Evolutionary conservation across 2,888 invertebrate species (phyloP).

Genomic region (Octonoba sinensis): DNA sequence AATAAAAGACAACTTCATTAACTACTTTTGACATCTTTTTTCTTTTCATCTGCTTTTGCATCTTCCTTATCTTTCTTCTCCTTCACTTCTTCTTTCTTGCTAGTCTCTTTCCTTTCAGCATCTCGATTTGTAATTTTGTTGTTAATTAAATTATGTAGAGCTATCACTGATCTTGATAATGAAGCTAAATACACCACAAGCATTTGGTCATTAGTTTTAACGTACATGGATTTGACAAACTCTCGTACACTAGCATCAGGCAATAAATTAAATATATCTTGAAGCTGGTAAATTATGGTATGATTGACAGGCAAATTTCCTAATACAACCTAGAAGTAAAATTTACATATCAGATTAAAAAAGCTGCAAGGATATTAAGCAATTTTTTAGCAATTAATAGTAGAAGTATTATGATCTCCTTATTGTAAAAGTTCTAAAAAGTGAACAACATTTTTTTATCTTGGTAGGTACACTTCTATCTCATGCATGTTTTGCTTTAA

Average conservation of each 20-base stretch:
- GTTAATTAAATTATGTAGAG: constrained; percentile 98
- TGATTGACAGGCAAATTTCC: constrained; percentile 96
- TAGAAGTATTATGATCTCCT: background rate
- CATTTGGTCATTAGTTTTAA: constrained; percentile 99
- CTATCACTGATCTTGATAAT: constrained; percentile 92
- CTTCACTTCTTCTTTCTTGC: constrained; percentile 67
- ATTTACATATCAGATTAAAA: too few relatives aligned
- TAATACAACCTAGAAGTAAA: constrained; percentile 86
- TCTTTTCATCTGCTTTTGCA: constrained; percentile 66
- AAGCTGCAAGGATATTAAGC: too few relatives aligned
- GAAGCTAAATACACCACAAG: constrained; percentile 97
- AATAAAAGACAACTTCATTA: too few relatives aligned
- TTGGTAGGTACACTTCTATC: too few relatives aligned
- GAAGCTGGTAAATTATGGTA: constrained; percentile 94
- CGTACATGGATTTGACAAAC: constrained; percentile 94
- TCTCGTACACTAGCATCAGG: constrained; percentile 94
- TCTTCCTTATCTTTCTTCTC: constrained; percentile 69
- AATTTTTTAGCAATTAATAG: too few relatives aligned
- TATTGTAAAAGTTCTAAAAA: background rate
- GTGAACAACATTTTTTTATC: too few relatives aligned
- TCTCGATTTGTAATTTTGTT: constrained; percentile 96
- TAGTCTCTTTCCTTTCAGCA: constrained; percentile 82
- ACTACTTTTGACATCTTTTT: constrained; percentile 65
- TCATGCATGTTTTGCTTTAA: too few relatives aligned
- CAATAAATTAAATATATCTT: constrained; percentile 96